phyloP scores from a whole-genome alignment of 2,113 vertebrate genomes.

The Willisornis vidua region DNA sequence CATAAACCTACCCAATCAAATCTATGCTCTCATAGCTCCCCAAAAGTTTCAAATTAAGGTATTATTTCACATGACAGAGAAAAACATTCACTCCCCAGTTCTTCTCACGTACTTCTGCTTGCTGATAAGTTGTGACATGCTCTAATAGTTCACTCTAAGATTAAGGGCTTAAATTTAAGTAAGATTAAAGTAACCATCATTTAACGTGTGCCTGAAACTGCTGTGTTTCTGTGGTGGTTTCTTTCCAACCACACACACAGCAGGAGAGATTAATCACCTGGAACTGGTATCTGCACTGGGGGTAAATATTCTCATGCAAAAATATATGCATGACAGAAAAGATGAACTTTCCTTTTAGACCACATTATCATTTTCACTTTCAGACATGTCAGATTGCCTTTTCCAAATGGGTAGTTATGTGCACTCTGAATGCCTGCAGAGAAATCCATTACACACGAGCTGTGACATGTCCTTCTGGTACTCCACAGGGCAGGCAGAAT shows the following conservation, averaged over 20 bases:
- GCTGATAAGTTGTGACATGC: neutral
- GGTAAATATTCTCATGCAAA: neutral
- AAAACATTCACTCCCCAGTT: neutral
- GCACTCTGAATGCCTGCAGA: neutral
- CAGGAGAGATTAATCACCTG: neutral
- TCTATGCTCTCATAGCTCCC: neutral
- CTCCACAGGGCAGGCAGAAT: neutral
- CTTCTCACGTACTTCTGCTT: neutral
- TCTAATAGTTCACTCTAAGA: neutral
- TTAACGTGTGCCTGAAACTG: neutral
- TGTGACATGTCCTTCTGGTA: neutral
- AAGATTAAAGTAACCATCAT: neutral
- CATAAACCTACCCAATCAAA: neutral
- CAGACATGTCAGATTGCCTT: neutral
- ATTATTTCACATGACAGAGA: neutral
- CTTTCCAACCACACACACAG: neutral
- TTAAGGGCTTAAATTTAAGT: conserved; percentile 9
- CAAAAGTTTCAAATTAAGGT: neutral
- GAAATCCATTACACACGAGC: neutral
- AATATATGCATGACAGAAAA: neutral
- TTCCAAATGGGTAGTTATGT: neutral
- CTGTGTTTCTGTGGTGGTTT: neutral
- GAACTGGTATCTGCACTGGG: neutral
- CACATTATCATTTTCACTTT: neutral
- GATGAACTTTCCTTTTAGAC: neutral